phyloP scores from a whole-genome alignment of 2,888 invertebrate genomes.

The Callyntrura sp. region DNA sequence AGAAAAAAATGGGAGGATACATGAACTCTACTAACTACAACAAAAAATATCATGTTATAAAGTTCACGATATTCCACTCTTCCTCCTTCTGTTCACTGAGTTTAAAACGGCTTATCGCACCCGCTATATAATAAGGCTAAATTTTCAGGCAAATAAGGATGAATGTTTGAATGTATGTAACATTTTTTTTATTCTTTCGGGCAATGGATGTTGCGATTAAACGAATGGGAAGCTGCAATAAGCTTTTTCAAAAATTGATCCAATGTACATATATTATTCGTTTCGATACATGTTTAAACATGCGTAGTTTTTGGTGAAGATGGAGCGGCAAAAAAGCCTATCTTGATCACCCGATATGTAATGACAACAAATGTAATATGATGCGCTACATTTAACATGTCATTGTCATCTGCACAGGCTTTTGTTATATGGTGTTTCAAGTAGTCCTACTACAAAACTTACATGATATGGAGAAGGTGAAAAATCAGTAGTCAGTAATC shows the following conservation, averaged over 20 bases:
- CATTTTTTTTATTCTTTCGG: not conserved
- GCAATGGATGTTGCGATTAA: not conserved
- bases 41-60: not conserved
- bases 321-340: conserved; percentile 17
- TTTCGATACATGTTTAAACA: too few species aligned
- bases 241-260: conserved; percentile 12
- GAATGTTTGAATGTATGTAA: not conserved
- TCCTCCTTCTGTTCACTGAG: conserved; percentile 39
- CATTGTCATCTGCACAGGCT: conserved; percentile 27
- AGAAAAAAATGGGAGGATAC: not conserved
- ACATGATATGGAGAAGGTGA: not conserved
- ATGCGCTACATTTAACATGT: conserved; percentile 67
- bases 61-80: conserved; percentile 7
- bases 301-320: conserved; percentile 13
- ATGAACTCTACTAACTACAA: not conserved
- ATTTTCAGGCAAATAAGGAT: conserved; percentile 75
- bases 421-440: not conserved
- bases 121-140: conserved; percentile 57
- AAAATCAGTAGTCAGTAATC: not conserved
- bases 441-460: too few species aligned
- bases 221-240: not conserved
- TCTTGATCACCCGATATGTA: conserved; percentile 61
- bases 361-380: conserved; percentile 64
- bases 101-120: conserved; percentile 71
- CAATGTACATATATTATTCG: not conserved